phyloP scores from a whole-genome alignment of 2,797 vertebrate species.

The Tangara arthus region DNA sequence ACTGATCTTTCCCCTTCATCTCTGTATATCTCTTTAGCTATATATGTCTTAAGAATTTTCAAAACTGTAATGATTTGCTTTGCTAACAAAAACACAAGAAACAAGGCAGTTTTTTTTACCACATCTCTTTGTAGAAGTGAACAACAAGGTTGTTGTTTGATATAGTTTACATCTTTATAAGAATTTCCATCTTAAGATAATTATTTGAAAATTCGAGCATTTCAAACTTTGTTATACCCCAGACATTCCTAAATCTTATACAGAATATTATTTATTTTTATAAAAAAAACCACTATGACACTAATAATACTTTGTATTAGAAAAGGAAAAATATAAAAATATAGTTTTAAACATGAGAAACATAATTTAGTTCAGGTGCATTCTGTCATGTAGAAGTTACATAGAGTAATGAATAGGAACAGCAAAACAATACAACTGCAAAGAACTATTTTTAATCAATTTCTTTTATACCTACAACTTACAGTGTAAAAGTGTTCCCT shows the following conservation, averaged over 20 bases:
- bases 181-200: not conserved
- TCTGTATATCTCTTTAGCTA: not conserved
- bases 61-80: not conserved
- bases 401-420: not conserved
- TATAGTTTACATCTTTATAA: not conserved
- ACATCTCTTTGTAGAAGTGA: not conserved
- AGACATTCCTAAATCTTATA: not conserved
- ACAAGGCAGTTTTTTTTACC: not conserved
- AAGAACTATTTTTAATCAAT: not conserved
- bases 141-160: not conserved
- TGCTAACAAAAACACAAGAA: not conserved
- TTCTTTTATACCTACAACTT: not conserved
- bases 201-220: not conserved
- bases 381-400: not conserved
- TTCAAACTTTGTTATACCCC: not conserved
- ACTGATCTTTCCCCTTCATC: not conserved
- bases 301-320: not conserved
- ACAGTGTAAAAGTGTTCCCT: not conserved
- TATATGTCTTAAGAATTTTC: not conserved
- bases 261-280: not conserved
- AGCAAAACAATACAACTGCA: not conserved
- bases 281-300: not conserved
- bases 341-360: not conserved
- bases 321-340: not conserved
- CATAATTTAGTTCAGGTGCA: not conserved